A percentile compares a stretch with the other conserved stretches of the same genome.
Conservation (phyloP, 23 tunicate genomes). For the Diplosoma virens region DNA sequence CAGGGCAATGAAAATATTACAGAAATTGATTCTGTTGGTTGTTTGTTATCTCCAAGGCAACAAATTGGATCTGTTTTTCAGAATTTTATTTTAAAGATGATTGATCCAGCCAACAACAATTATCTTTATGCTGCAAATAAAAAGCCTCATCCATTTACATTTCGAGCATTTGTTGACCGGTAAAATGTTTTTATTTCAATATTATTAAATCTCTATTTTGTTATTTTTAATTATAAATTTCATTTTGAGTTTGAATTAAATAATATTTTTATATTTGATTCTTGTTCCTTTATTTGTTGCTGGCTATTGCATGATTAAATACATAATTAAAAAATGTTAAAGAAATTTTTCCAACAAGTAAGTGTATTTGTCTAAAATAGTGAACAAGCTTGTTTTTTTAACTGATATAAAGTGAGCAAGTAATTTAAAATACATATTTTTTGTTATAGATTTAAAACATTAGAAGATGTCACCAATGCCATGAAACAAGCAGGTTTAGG, state of each 20-base stretch:
- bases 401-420: too few species aligned
- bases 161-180: conserved; percentile 88
- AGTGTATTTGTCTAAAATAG: too few species aligned
- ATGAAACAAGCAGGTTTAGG: conserved; percentile 69
- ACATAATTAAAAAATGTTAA: too few species aligned
- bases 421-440: too few species aligned
- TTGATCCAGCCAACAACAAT: conserved; percentile 43
- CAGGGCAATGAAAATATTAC: conserved; percentile 11
- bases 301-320: background rate
- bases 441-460: conserved; percentile 56
- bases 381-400: too few species aligned
- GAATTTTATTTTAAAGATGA: conserved; percentile 17
- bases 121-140: conserved; percentile 22
- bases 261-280: too few species aligned
- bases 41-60: background rate
- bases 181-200: background rate
- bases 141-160: conserved; percentile 69
- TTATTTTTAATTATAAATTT: background rate
- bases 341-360: too few species aligned
- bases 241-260: too few species aligned
- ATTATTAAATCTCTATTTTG: too few species aligned
- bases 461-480: conserved; percentile 70
- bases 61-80: conserved; percentile 12
- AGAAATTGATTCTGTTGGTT: background rate
- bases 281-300: background rate